A percentile compares a stretch with the other conserved stretches of the same genome.
Conservation (phyloP, 2,888 invertebrate genomes). For the Parasteatoda lunata region DNA sequence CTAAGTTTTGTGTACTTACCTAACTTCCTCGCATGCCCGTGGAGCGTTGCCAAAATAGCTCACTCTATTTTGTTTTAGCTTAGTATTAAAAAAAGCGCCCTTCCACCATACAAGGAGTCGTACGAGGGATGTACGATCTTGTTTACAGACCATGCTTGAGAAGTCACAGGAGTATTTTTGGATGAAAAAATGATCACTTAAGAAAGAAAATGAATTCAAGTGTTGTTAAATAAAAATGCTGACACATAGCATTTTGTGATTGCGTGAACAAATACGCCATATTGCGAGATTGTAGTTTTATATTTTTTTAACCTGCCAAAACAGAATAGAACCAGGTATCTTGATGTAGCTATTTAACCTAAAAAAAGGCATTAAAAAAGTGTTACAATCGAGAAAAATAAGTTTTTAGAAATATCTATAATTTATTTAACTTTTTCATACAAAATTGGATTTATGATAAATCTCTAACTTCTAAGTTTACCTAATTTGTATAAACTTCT, state of each 20-base stretch:
- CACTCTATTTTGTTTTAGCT: slow-evolving; percentile 20
- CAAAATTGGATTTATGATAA: no score
- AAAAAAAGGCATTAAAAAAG: no score
- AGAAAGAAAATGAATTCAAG: slow-evolving; percentile 16
- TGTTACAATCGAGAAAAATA: no score
- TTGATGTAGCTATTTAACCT: no score
- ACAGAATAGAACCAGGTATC: no score
- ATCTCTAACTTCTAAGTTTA: no score
- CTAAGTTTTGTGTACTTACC: slow-evolving; percentile 31
- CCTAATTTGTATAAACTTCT: no score
- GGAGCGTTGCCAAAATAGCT: slow-evolving; percentile 51
- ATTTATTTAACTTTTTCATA: no score
- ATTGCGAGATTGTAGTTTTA: no score
- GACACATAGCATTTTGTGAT: not conserved
- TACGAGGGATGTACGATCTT: slow-evolving; percentile 30
- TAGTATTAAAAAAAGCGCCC: slow-evolving; percentile 7
- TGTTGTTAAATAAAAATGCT: slow-evolving; percentile 17
- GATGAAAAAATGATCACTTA: slow-evolving; percentile 20
- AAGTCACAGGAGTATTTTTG: slow-evolving; percentile 45
- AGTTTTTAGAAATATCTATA: no score
- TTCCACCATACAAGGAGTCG: slow-evolving; percentile 60
- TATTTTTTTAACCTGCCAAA: no score
- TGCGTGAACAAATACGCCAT: no score
- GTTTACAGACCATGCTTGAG: slow-evolving; percentile 48
- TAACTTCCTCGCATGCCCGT: slow-evolving; percentile 29